Evolutionary conservation across 2,113 vertebrate species (phyloP).

Genomic region (Phylloscopus trochilus): DNA sequence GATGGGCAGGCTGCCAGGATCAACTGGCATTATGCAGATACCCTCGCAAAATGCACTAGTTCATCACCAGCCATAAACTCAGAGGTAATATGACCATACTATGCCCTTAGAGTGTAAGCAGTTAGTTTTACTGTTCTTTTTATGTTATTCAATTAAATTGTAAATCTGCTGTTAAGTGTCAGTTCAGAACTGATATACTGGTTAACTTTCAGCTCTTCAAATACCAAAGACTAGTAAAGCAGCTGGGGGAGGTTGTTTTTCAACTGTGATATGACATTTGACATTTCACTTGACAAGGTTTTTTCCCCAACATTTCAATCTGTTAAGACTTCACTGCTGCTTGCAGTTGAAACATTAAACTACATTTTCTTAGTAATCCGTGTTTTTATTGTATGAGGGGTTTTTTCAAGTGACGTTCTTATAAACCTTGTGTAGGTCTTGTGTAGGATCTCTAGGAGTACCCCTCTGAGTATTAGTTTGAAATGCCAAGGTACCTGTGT

Average conservation of each 20-base stretch:
- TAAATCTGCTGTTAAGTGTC: background rate
- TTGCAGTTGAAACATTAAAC: background rate
- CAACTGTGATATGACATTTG: background rate
- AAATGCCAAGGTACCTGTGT: background rate
- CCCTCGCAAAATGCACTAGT: conserved; percentile 72
- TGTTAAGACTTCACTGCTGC: background rate
- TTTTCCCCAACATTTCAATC: background rate
- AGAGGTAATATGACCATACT: conserved; percentile 73
- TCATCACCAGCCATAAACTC: conserved; percentile 71
- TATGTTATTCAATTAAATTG: background rate
- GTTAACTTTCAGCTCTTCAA: background rate
- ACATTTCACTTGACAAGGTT: background rate
- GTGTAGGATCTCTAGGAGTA: background rate
- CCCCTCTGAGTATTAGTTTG: background rate
- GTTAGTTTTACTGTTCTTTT: background rate
- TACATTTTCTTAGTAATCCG: background rate
- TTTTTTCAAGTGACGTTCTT: background rate
- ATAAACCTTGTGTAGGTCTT: background rate
- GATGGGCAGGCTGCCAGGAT: conserved; percentile 92
- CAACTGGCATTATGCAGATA: conserved; percentile 94
- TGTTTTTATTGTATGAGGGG: background rate
- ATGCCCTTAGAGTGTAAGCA: background rate
- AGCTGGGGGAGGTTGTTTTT: background rate
- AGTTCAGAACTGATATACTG: background rate
- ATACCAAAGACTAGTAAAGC: background rate